These are phyloP conservation scores for Steromphala cineraria DNA, from an alignment of 2,888 invertebrate species.

Conservation along the genomic window DNA sequence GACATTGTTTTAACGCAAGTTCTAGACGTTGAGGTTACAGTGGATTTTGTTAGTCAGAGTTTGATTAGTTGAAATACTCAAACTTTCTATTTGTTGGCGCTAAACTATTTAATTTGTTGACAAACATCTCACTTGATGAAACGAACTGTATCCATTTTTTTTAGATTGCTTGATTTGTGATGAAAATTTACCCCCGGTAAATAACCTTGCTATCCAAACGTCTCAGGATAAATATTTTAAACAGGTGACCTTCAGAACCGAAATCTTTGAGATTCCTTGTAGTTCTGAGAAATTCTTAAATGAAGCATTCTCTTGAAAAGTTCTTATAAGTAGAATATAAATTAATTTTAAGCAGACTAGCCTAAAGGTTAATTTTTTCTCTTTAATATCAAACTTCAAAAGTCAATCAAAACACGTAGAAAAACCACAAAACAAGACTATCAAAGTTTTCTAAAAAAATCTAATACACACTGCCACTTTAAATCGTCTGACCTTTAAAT, in stretches of 20 bases:
- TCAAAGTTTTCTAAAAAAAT: too few species aligned
- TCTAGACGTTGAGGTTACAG: too few species aligned
- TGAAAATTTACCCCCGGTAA: conserved; percentile 4
- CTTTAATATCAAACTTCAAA: background rate
- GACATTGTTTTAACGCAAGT: too few species aligned
- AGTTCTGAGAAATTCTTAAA: background rate
- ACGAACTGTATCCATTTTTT: background rate
- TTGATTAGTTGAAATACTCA: too few species aligned
- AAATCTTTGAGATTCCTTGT: background rate
- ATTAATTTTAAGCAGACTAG: background rate
- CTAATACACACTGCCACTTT: too few species aligned
- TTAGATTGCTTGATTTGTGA: background rate
- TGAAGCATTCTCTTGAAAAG: background rate
- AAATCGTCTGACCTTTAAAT: too few species aligned
- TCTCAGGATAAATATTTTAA: background rate
- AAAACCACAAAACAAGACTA: background rate
- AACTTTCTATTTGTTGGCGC: too few species aligned
- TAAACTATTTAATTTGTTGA: background rate
- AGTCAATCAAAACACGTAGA: background rate
- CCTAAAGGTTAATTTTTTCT: background rate
- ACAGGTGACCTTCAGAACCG: background rate
- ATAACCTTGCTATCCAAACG: background rate
- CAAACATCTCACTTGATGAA: background rate
- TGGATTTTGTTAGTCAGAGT: too few species aligned
- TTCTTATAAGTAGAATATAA: background rate